Evolutionary conservation across 2,888 invertebrate genomes (phyloP).

Genomic region (Rhagophthalmus giganteus): DNA sequence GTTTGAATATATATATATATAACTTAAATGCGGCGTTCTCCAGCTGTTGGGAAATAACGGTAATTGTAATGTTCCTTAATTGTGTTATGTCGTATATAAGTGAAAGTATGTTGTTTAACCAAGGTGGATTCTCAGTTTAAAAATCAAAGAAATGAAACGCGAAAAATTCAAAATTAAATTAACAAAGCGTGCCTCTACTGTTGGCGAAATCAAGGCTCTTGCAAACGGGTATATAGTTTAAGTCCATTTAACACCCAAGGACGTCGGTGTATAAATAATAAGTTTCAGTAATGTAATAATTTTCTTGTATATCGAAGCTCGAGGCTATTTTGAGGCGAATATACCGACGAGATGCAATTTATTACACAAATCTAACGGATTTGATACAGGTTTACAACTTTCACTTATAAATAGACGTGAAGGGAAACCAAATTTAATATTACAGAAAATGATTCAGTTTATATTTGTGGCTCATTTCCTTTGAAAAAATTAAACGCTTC

Average conservation of each 20-base stretch:
- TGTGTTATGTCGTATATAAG: conserved; percentile 11
- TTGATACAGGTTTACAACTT: conserved; percentile 16
- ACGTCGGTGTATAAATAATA: neutral
- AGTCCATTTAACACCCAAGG: neutral
- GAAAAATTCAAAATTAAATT: conserved; percentile 10
- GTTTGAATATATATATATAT: no score
- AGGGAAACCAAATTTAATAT: conserved; percentile 10
- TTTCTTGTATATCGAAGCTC: no score
- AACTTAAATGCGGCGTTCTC: no score
- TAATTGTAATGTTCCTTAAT: no score
- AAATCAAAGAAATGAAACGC: neutral
- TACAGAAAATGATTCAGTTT: no score
- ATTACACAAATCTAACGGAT: conserved; percentile 10
- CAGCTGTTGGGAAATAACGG: no score
- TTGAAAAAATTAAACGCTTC: no score
- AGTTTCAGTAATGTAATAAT: neutral
- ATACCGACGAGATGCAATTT: neutral
- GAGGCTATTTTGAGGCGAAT: neutral
- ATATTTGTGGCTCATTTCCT: no score
- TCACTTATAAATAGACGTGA: conserved; percentile 19
- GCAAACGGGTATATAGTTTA: neutral
- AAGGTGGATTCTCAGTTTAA: neutral
- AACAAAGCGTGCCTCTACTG: no score
- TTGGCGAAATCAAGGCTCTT: no score
- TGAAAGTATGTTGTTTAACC: conserved; percentile 17